These are phyloP conservation scores for Mugil cephalus DNA, from an alignment of 2,113 vertebrate species.

Conservation along the genomic window DNA sequence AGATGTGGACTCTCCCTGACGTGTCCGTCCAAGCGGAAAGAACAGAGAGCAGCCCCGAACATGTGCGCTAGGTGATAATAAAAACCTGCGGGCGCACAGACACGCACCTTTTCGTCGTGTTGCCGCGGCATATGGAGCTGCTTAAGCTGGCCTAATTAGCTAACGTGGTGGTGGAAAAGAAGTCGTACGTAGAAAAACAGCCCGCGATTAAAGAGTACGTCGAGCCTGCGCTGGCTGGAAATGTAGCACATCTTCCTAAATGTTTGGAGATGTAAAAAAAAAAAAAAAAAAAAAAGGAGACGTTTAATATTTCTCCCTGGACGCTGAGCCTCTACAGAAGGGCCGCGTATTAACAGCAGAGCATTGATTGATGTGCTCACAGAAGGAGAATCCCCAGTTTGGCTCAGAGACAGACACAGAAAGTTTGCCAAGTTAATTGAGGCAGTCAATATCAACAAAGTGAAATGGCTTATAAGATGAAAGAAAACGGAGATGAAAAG, in stretches of 20 bases:
- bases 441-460: slow-evolving; percentile 47
- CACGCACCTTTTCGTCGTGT: background rate
- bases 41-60: slow-evolving; percentile 13
- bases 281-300: too few relatives aligned
- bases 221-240: background rate
- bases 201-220: background rate
- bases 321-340: background rate
- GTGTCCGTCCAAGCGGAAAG: slow-evolving; percentile 65
- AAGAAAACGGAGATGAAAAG: slow-evolving; percentile 52
- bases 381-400: slow-evolving; percentile 17
- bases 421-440: slow-evolving; percentile 50
- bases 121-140: background rate
- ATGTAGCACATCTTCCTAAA: background rate
- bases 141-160: slow-evolving; percentile 39
- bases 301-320: background rate
- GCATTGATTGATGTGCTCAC: slow-evolving; percentile 22
- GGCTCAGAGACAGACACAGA: slow-evolving; percentile 22
- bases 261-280: slow-evolving; percentile 18
- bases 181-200: slow-evolving; percentile 7
- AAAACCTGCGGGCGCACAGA: slow-evolving; percentile 35
- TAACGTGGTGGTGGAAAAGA: slow-evolving; percentile 2
- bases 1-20: slow-evolving; percentile 76
- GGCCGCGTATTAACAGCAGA: slow-evolving; percentile 18
- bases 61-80: slow-evolving; percentile 55
- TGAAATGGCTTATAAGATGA: slow-evolving; percentile 51